Base-by-base conservation (phyloP, 2,113 vertebrate species). In the Neodontobutis hainanensis region DNA sequence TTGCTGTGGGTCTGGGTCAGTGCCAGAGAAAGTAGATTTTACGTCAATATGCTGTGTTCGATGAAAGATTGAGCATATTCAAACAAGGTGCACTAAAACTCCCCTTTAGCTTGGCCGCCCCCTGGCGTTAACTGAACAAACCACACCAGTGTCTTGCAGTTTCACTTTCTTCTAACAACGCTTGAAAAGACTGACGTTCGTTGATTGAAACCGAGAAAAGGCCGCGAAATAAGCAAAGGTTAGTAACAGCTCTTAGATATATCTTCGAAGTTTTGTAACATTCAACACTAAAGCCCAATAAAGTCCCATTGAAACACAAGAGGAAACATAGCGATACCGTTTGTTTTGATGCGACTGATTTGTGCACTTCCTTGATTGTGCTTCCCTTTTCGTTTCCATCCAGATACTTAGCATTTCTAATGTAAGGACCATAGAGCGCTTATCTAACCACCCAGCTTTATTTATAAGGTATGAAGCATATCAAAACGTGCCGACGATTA, bases 281-380 rank as follows among this genome's bases (percentile, higher is more conserved):
- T 35, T 5, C 4, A 50, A 9, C 15, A 34, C 7, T 4, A 11
- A 12, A 1, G 3, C 11, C 34, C 3, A n/a, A 11, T 8, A 1
- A 11, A 11, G 2, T 9, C 16, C 0, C 6, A 2, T 5, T 2
- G 4, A 16, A 16, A 45, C n/a, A 8, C 27, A 6, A 27, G 58
- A 48, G 47, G 7, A 14, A 43, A 53, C 57, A 64, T 51, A 10
- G 68, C 42, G 48, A 11, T 1, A 9, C 55, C 9, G 66, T 53
- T 63, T 51, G 62, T 62, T 65, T 42, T 67, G 52, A 70, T 59
- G 9, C 14, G 62, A 44, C 32, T 50, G 64, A 69, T 82, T 73
- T 40, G 73, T 65, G 48, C 64, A 89, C 89, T 91, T 91, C 88
- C 88, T 85, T 64, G 73, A 83, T 55, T n/a, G 16, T 72, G 51